Evolutionary conservation across 1,140 invertebrate species (phyloP).

Genomic region (Hypsibius dujardini): DNA sequence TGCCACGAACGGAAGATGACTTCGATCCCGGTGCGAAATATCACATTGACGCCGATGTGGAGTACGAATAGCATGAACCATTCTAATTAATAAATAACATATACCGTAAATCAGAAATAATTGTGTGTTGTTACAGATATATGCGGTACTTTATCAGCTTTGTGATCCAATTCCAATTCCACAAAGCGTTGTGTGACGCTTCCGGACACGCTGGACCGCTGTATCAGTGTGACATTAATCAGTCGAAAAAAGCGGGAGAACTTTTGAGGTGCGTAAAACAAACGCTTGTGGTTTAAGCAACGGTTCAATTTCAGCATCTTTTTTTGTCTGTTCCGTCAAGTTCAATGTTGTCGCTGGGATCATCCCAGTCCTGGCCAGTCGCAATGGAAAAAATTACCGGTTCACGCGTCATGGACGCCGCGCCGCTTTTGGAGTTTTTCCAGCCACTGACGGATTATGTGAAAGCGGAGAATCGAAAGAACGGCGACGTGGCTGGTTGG

Average conservation of each 20-base stretch:
- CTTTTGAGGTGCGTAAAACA: constrained; percentile 25
- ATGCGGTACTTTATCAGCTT: constrained; percentile 65
- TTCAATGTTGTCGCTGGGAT: constrained; percentile 2
- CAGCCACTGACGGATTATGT: background rate
- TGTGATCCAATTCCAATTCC: constrained; percentile 78
- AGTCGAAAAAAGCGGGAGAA: constrained; percentile 31
- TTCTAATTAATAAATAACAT: no score
- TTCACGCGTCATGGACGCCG: constrained; percentile 4
- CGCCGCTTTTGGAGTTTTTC: constrained; percentile 1
- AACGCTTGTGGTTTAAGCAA: constrained; percentile 17
- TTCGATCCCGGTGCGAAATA: constrained; percentile 71
- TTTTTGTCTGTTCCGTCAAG: background rate
- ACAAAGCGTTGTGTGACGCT: constrained; percentile 56
- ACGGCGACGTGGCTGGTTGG: background rate
- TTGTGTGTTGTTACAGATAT: no score
- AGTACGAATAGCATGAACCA: constrained; percentile 67
- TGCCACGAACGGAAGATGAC: constrained; percentile 51
- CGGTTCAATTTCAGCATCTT: background rate
- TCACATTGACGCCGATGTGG: constrained; percentile 57
- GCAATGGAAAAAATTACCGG: constrained; percentile 8
- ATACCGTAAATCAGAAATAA: no score
- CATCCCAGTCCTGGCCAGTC: background rate
- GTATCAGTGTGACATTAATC: constrained; percentile 66
- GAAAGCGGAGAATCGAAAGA: background rate
- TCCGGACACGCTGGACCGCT: constrained; percentile 55